A percentile compares a stretch with the other conserved stretches of the same genome.
Conservation (phyloP, 1,140 invertebrate species). For the Drosophila ercepeae region DNA sequence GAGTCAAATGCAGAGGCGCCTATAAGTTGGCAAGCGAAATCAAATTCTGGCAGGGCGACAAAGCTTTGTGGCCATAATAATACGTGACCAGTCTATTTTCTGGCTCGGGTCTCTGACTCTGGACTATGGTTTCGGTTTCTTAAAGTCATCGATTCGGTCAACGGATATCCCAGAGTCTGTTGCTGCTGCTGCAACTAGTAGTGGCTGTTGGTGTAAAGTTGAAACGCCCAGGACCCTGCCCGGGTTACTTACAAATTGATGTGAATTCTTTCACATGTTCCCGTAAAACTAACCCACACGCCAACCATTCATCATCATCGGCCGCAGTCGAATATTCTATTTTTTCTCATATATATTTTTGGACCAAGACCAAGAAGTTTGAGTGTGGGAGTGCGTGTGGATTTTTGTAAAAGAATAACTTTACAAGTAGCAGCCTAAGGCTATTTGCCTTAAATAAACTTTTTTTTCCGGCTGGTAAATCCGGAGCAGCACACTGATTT, state of each 20-base stretch:
- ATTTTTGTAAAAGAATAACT: constrained; percentile 62
- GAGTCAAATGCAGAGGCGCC: constrained; percentile 50
- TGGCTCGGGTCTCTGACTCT: constrained; percentile 12
- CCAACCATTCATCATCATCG: constrained; percentile 75
- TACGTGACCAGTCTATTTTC: constrained; percentile 69
- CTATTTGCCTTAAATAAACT: constrained; percentile 70
- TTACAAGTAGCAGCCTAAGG: constrained; percentile 75
- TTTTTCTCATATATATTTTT: constrained; percentile 25
- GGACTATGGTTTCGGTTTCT: constrained; percentile 37
- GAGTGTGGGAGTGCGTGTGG: constrained; percentile 22
- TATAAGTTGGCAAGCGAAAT: constrained; percentile 74
- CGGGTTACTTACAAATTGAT: constrained; percentile 65
- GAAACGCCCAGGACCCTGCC: constrained; percentile 29
- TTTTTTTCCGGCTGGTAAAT: constrained; percentile 42
- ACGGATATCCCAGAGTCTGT: constrained; percentile 8
- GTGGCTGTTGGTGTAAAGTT: constrained; percentile 20
- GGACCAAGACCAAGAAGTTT: constrained; percentile 55
- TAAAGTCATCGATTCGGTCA: constrained; percentile 57
- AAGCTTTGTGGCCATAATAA: constrained; percentile 68
- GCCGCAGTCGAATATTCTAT: constrained; percentile 63
- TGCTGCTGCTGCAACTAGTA: not conserved
- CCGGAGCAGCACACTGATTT: constrained; percentile 34
- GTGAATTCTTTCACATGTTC: constrained; percentile 76
- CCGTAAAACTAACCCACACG: constrained; percentile 45
- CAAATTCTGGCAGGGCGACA: constrained; percentile 71